Percentiles rank a stretch among this genome's conserved stretches.
phyloP scores from a whole-genome alignment of 2,113 vertebrate species.

The Antechinus stuartii region DNA sequence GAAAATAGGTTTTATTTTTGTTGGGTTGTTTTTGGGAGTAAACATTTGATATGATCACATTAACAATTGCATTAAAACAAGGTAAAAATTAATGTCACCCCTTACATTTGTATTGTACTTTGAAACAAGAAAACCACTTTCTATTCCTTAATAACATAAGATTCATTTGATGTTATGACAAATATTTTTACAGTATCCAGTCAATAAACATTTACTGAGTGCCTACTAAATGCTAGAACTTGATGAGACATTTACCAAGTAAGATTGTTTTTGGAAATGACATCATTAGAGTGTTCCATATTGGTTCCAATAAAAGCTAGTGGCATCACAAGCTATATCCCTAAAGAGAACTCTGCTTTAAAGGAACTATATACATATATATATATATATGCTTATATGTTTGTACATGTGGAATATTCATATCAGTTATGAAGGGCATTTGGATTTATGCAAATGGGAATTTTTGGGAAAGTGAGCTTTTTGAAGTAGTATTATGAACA shows the following conservation, averaged over 20 bases:
- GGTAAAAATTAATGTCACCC: neutral
- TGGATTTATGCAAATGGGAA: neutral
- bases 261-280: neutral
- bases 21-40: neutral
- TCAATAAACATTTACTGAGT: neutral
- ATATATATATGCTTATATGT: neutral
- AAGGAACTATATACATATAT: neutral
- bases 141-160: neutral
- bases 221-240: neutral
- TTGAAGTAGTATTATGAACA: neutral
- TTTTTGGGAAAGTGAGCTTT: neutral
- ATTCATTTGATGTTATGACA: neutral
- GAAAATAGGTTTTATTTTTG: neutral
- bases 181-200: neutral
- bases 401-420: neutral
- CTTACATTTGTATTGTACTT: neutral
- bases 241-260: neutral
- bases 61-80: neutral
- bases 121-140: neutral
- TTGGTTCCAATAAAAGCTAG: neutral
- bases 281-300: neutral
- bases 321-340: neutral
- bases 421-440: neutral
- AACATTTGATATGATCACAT: neutral
- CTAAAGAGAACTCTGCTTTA: neutral